These are phyloP conservation scores for Byasa hedistus DNA, from an alignment of 2,888 invertebrate species.

Conservation along the genomic window DNA sequence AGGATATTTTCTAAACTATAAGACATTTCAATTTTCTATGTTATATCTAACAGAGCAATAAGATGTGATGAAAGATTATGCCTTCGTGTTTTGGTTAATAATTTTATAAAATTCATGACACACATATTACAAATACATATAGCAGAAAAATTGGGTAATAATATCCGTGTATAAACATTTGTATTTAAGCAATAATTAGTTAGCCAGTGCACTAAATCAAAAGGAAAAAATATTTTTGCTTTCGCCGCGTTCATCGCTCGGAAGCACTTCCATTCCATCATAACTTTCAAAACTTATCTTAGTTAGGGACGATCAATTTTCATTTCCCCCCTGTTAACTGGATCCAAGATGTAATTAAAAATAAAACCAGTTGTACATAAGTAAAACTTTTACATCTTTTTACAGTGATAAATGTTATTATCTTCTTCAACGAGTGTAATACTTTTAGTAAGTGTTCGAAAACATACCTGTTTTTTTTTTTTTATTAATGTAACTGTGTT, in stretches of 20 bases:
- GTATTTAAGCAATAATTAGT: constrained; percentile 63
- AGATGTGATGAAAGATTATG: too few relatives aligned
- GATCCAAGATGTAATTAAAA: constrained; percentile 51
- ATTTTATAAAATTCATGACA: too few relatives aligned
- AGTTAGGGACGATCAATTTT: constrained; percentile 76
- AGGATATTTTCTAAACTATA: background rate
- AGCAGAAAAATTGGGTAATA: background rate
- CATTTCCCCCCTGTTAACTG: constrained; percentile 68
- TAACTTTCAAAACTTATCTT: constrained; percentile 75
- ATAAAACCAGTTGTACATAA: constrained; percentile 18
- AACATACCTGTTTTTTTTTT: too few relatives aligned
- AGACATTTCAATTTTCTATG: too few relatives aligned
- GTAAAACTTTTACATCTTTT: background rate
- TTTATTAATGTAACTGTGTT: too few relatives aligned
- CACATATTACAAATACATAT: background rate
- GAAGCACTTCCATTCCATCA: constrained; percentile 65
- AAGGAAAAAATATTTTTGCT: constrained; percentile 55
- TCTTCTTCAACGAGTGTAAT: background rate
- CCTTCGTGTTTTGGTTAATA: too few relatives aligned
- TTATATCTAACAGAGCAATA: too few relatives aligned
- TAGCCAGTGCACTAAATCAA: constrained; percentile 52
- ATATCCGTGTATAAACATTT: background rate
- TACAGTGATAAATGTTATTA: too few relatives aligned
- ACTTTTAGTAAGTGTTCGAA: background rate
- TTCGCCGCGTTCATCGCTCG: constrained; percentile 45